Evolutionary conservation across 2,113 vertebrate species (phyloP).

Genomic region (Rhizomys pruinosus): DNA sequence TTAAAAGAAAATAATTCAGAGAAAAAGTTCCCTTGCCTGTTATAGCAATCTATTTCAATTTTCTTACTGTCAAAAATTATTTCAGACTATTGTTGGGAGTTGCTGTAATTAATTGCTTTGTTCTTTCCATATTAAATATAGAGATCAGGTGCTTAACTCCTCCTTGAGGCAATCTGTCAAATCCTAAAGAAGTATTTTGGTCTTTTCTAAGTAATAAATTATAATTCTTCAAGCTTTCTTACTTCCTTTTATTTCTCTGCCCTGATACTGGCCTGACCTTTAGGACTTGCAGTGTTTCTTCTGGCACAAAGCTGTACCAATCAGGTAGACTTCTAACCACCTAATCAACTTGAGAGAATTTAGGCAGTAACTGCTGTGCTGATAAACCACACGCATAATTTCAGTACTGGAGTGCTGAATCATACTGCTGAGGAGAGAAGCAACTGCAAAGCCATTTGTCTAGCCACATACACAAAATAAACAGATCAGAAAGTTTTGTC

Average conservation of each 20-base stretch:
- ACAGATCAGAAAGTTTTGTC: too few species aligned
- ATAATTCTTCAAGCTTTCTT: not conserved
- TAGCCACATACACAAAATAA: too few species aligned
- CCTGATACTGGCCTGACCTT: not conserved
- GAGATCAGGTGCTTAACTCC: slow-evolving; percentile 35
- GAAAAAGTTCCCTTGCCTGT: not conserved
- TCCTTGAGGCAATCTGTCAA: slow-evolving; percentile 27
- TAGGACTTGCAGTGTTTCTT: not conserved
- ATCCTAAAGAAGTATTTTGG: not conserved
- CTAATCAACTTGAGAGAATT: not conserved
- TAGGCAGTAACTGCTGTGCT: not conserved
- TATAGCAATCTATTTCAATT: slow-evolving; percentile 7
- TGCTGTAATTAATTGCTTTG: not conserved
- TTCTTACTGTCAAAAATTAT: slow-evolving; percentile 2
- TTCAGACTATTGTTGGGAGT: not conserved
- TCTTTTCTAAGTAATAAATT: not conserved
- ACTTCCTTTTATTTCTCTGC: slow-evolving; percentile 29
- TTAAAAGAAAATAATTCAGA: slow-evolving; percentile 17
- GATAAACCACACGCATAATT: not conserved
- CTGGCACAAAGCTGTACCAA: not conserved
- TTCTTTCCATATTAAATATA: slow-evolving; percentile 16
- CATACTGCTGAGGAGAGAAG: not conserved
- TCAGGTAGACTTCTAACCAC: not conserved
- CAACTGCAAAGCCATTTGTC: not conserved
- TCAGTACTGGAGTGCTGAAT: not conserved